Evolutionary conservation across 2,113 vertebrate genomes (phyloP), one percentile per base, ranked within the genome.

Genomic region (Osmerus eperlanus): DNA sequence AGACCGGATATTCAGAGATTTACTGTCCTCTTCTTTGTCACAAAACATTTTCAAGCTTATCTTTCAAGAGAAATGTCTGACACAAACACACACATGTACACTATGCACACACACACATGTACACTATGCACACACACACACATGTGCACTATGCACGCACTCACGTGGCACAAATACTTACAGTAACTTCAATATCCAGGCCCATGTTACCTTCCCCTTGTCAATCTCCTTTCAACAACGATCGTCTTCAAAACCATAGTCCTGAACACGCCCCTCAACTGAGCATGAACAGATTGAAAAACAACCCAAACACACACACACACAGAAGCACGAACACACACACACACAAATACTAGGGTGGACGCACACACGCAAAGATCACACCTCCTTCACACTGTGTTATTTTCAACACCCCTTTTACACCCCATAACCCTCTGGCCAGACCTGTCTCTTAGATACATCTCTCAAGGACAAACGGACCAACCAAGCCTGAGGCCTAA

Each of bases 221-320:
- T 74, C 55, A 70, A 68, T 58, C 54, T 65, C 41, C 41, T 47
- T 47, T 47, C 41, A 47, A 47, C 7, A 47, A 47, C 41, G 7
- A 47, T 47, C 41, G 41, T 47, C 41, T 47, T 47, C 41, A 47
- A 47, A 11, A 2, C 41, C 41, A 47, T 12, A 47, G 41, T 47
- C 41, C 41, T 47, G 1, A 47, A 47, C 41, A 12, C 41, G 41
- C 41, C 41, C 41, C 41, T 47, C 8, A 1, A 47, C 41, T 47
- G 41, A 47, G 41, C 9, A 47, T 47, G 41, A 47, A 47, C 41
- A 61, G 23, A 29, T 61, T 61, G 59, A 61, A 61, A 61, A 61
- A 61, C 60, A 16, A 62, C 13, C 12, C 60, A 21, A 67, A 41
- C 21, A 47, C 21, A 11, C 21, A 47, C 21, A 11, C 4, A 29